Evolutionary conservation across 1,140 invertebrate genomes (phyloP).

Genomic region (Ptiloglossa arizonensis): DNA sequence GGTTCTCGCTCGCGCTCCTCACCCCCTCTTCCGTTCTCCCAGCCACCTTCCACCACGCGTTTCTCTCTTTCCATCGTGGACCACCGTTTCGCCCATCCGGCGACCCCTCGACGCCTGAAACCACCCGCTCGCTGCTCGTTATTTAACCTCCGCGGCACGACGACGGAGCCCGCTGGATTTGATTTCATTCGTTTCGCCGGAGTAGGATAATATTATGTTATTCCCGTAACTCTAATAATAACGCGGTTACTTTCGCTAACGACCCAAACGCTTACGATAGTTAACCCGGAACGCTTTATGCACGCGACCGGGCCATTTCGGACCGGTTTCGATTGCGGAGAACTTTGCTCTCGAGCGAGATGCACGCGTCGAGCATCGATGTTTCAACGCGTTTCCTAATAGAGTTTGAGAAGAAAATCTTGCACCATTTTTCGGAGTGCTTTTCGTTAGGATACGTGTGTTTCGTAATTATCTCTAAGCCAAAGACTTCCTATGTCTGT

Average conservation of each 20-base stretch:
- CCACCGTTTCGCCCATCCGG: conserved; percentile 14
- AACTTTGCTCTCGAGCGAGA: too few species aligned
- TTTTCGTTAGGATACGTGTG: too few species aligned
- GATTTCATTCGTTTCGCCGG: conserved; percentile 69
- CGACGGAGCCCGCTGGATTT: conserved; percentile 62
- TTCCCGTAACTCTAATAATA: conserved; percentile 70
- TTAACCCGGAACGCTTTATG: conserved; percentile 48
- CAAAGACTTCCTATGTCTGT: too few species aligned
- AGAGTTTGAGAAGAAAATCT: too few species aligned
- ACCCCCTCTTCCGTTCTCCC: conserved; percentile 20
- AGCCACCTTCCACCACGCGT: conserved; percentile 12
- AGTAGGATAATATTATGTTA: conserved; percentile 68
- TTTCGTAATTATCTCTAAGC: too few species aligned
- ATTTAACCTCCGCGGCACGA: conserved; percentile 65
- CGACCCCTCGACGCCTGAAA: conserved; percentile 50
- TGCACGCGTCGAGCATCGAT: neutral
- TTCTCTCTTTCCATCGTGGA: conserved; percentile 3
- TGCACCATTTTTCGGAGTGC: too few species aligned
- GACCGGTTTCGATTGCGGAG: too few species aligned
- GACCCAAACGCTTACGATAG: conserved; percentile 56
- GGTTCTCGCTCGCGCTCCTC: conserved; percentile 7
- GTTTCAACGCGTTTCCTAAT: neutral
- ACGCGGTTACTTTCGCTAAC: conserved; percentile 60
- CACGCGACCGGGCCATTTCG: too few species aligned
- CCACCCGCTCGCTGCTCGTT: conserved; percentile 64